phyloP scores from a whole-genome alignment of 2,797 vertebrate genomes.

The Tauraco hartlaubi region DNA sequence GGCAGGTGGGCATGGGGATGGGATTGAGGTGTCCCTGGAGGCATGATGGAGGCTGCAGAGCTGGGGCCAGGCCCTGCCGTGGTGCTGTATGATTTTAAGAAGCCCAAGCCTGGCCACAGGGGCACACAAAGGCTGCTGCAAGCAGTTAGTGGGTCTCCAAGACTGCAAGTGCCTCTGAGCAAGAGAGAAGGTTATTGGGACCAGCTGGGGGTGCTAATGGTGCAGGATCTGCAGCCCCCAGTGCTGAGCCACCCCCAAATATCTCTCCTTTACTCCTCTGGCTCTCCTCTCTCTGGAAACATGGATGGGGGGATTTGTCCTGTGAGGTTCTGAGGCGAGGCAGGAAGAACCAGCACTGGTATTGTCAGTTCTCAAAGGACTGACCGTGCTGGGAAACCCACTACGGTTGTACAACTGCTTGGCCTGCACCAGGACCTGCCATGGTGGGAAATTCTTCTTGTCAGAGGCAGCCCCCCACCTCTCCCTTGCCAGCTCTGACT shows the following conservation, averaged over 20 bases:
- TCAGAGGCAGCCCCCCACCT: not conserved
- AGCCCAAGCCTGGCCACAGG: not conserved
- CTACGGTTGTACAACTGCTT: not conserved
- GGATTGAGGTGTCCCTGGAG: not conserved
- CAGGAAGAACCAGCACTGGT: not conserved
- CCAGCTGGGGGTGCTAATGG: not conserved
- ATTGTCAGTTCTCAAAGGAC: not conserved
- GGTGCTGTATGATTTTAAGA: not conserved
- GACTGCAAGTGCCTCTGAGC: not conserved
- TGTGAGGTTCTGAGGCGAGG: rapidly evolving
- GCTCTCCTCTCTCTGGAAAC: not conserved
- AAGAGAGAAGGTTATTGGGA: not conserved
- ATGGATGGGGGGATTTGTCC: not conserved
- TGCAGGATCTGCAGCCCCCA: not conserved
- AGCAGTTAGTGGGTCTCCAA: not conserved
- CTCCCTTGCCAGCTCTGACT: not conserved
- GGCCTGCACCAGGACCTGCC: not conserved
- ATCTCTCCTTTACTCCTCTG: not conserved
- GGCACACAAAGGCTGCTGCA: not conserved
- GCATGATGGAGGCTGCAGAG: not conserved
- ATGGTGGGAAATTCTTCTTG: not conserved
- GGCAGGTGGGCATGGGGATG: not conserved
- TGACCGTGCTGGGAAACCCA: not conserved
- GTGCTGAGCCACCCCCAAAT: not conserved
- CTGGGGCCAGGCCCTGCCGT: not conserved